Conservation (phyloP, 1,140 invertebrate species). For the Anagrus nilaparvatae region DNA sequence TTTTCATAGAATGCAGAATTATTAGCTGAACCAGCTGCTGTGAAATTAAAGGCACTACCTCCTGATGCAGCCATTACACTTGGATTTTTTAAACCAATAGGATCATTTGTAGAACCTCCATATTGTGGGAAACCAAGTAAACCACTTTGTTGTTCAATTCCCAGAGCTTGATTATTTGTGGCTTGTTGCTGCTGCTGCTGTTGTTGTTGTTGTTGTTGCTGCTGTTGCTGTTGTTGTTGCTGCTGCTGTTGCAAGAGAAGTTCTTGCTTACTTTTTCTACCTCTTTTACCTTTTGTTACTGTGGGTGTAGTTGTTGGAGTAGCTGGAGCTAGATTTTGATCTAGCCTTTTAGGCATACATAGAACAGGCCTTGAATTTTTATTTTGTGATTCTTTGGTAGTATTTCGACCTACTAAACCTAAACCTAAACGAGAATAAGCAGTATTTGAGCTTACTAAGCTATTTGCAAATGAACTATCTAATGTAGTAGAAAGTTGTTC, state of each 20-base stretch:
- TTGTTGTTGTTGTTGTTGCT: no score
- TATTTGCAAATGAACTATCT: conserved; percentile 28
- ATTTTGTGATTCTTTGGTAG: conserved; percentile 33
- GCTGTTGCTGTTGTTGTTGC: conserved; percentile 15
- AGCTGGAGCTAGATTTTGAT: conserved; percentile 14
- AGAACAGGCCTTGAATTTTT: conserved; percentile 27
- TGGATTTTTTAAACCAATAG: conserved; percentile 30
- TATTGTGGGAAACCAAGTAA: conserved; percentile 29
- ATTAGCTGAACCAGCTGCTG: conserved; percentile 25
- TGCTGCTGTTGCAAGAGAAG: conserved; percentile 22
- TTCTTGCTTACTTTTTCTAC: conserved; percentile 31
- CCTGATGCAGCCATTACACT: conserved; percentile 27
- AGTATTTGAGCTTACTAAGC: conserved; percentile 27
- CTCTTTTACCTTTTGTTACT: conserved; percentile 31
- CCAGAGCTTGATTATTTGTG: conserved; percentile 11
- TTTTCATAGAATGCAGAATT: conserved; percentile 36
- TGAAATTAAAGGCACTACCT: conserved; percentile 37
- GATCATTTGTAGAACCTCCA: conserved; percentile 18
- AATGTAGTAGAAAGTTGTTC: conserved; percentile 31
- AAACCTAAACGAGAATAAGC: conserved; percentile 33
- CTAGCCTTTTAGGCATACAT: conserved; percentile 23
- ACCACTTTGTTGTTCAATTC: conserved; percentile 23
- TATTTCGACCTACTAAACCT: conserved; percentile 28
- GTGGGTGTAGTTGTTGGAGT: conserved; percentile 12
- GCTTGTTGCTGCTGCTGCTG: conserved; percentile 19